phyloP scores from a whole-genome alignment of 2,888 invertebrate genomes.

The Allophyes oxyacanthae region DNA sequence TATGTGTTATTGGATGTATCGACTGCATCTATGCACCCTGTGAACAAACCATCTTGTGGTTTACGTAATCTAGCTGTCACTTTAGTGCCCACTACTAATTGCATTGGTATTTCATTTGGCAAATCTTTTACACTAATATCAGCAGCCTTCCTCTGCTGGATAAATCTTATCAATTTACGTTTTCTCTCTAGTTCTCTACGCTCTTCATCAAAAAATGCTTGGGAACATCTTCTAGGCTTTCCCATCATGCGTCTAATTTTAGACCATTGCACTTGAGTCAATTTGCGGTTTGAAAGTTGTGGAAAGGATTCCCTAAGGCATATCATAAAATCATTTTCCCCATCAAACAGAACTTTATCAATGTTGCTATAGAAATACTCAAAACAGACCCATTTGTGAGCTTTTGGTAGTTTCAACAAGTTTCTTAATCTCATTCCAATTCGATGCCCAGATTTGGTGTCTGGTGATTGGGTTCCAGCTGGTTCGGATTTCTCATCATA shows the following conservation, averaged over 20 bases:
- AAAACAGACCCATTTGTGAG: constrained; percentile 99
- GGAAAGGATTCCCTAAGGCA: constrained; percentile 98
- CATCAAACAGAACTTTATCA: constrained; percentile 97
- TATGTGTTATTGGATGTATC: constrained; percentile 98
- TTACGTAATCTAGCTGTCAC: constrained; percentile 96
- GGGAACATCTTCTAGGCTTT: constrained; percentile 97
- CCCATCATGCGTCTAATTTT: constrained; percentile 98
- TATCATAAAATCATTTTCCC: constrained; percentile 98
- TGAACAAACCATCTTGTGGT: constrained; percentile 98
- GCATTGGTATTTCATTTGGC: constrained; percentile 98
- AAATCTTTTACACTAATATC: constrained; percentile 95
- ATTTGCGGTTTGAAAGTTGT: constrained; percentile 94
- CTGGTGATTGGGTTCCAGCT: constrained; percentile 89
- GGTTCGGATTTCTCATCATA: constrained; percentile 82
- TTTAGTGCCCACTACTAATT: constrained; percentile 98
- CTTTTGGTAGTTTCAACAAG: constrained; percentile 98
- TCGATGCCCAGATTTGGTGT: constrained; percentile 96
- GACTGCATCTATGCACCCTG: constrained; percentile 97
- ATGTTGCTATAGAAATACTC: constrained; percentile 99
- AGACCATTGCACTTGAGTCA: constrained; percentile 98
- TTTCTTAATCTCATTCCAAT: constrained; percentile 97
- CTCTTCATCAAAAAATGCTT: constrained; percentile 98
- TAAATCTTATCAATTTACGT: constrained; percentile 96
- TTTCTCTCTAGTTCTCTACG: constrained; percentile 96
- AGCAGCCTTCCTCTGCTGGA: constrained; percentile 97